These are phyloP conservation scores for Probaryconus sp. DNA, from an alignment of 1,140 invertebrate species.

Conservation along the genomic window DNA sequence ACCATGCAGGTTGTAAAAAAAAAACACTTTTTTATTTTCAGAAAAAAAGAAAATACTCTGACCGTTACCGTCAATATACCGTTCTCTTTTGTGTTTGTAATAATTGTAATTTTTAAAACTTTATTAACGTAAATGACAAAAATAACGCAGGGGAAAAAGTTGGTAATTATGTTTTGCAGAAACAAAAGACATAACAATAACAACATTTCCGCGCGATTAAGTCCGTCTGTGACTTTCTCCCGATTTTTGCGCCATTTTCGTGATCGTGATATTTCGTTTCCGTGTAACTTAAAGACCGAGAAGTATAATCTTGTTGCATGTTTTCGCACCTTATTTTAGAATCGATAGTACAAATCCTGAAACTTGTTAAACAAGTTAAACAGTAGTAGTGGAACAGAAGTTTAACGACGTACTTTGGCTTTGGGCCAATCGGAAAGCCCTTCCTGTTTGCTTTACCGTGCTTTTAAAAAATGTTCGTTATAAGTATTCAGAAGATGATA, in stretches of 20 bases:
- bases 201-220: constrained; percentile 21
- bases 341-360: constrained; percentile 52
- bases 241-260: constrained; percentile 15
- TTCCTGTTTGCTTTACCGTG: constrained; percentile 17
- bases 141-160: too few relatives aligned
- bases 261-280: constrained; percentile 19
- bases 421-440: constrained; percentile 47
- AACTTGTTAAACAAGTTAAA: constrained; percentile 60
- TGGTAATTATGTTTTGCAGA: too few relatives aligned
- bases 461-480: neutral
- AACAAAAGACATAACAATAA: constrained; percentile 28
- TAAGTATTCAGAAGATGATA: too few relatives aligned
- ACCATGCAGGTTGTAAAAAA: constrained; percentile 8
- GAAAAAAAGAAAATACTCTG: too few relatives aligned
- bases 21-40: too few relatives aligned
- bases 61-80: too few relatives aligned
- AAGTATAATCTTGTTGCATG: constrained; percentile 44
- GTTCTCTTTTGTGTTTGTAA: too few relatives aligned
- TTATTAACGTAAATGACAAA: too few relatives aligned
- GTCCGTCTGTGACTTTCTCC: constrained; percentile 29
- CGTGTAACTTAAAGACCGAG: constrained; percentile 21
- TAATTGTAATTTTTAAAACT: too few relatives aligned
- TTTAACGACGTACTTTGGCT: constrained; percentile 54
- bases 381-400: constrained; percentile 49
- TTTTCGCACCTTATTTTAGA: constrained; percentile 46